Evolutionary conservation across 2,888 invertebrate genomes (phyloP).

Genomic region (Eupithecia subumbrata): DNA sequence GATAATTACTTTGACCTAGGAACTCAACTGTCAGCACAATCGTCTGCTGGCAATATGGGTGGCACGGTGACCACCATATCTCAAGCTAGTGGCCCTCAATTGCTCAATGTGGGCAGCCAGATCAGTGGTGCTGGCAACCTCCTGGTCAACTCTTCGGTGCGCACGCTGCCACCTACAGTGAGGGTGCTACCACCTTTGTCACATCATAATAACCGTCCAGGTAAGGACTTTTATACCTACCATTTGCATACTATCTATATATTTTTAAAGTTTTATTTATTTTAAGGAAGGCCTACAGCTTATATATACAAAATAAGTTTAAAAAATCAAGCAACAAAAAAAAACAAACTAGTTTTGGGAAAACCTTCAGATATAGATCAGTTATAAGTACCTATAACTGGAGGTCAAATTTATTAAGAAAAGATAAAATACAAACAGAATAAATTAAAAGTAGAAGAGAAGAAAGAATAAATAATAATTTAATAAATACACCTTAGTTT

Average conservation of each 20-base stretch:
- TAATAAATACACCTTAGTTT: background rate
- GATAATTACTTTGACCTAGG: constrained; percentile 37
- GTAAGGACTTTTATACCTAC: constrained; percentile 49
- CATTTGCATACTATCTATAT: background rate
- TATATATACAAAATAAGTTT: too few species aligned
- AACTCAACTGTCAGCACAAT: constrained; percentile 68
- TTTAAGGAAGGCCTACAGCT: background rate
- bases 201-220: constrained; percentile 74
- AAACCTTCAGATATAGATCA: too few species aligned
- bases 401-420: too few species aligned
- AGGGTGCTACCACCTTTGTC: constrained; percentile 74
- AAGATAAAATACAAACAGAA: background rate
- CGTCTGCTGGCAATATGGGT: constrained; percentile 60
- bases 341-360: too few species aligned
- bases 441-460: background rate
- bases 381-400: too few species aligned
- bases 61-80: constrained; percentile 63
- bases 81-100: constrained; percentile 65
- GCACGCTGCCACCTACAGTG: constrained; percentile 73
- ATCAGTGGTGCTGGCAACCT: constrained; percentile 67
- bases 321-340: background rate
- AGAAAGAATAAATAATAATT: background rate
- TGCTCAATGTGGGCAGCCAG: constrained; percentile 72
- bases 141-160: constrained; percentile 73
- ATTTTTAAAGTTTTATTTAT: background rate